These are phyloP conservation scores for Drosophila mayaguana DNA, from an alignment of 2,888 invertebrate genomes.

Conservation along the genomic window DNA sequence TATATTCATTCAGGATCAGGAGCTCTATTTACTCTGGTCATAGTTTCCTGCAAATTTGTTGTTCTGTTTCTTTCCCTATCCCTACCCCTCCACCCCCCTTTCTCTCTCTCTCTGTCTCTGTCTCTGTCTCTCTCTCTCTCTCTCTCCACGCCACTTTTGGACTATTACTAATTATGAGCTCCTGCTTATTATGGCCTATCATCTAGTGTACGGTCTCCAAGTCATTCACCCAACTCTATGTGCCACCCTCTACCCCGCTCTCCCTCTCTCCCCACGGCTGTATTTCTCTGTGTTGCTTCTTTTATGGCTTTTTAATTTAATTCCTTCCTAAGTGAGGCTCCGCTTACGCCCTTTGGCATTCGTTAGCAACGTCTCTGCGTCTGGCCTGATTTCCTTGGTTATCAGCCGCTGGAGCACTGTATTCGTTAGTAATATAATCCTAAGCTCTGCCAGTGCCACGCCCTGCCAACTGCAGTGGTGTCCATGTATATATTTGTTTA, in stretches of 20 bases:
- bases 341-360: slow-evolving; percentile 13
- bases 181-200: slow-evolving; percentile 1
- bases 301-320: slow-evolving; percentile 48
- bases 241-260: neutral
- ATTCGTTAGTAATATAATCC: slow-evolving; percentile 74
- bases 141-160: neutral
- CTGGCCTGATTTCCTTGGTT: slow-evolving; percentile 63
- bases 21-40: too few relatives aligned
- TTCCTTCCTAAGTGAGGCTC: slow-evolving; percentile 17
- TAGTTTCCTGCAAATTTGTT: too few relatives aligned
- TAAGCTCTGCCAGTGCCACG: slow-evolving; percentile 50
- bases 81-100: too few relatives aligned
- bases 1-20: too few relatives aligned
- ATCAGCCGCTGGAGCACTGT: slow-evolving; percentile 45
- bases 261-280: neutral
- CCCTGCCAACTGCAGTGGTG: slow-evolving; percentile 3
- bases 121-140: neutral
- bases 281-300: slow-evolving; percentile 5
- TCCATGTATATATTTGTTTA: neutral
- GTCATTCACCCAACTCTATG: neutral
- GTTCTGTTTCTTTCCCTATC: too few relatives aligned
- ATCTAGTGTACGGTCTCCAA: slow-evolving; percentile 1
- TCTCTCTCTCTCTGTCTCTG: neutral
- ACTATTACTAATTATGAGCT: slow-evolving; percentile 26
- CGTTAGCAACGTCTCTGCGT: slow-evolving; percentile 22